Evolutionary conservation across 2,797 vertebrate species (phyloP).

Genomic region (Manis crassicaudata): DNA sequence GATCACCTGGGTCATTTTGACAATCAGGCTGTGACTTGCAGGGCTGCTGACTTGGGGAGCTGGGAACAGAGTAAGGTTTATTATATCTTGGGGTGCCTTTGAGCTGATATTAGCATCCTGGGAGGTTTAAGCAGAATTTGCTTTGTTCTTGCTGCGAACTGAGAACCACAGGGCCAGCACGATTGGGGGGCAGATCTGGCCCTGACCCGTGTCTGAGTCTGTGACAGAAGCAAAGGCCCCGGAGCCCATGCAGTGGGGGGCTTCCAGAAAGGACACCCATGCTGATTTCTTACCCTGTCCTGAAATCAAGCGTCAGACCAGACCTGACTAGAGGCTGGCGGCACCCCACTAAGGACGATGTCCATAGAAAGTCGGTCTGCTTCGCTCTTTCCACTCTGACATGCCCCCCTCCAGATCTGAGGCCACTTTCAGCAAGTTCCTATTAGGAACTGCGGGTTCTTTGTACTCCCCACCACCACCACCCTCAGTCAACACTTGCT

Average conservation of each 20-base stretch:
- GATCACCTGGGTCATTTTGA: background rate
- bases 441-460: constrained; percentile 29
- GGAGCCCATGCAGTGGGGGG: background rate
- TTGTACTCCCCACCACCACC: background rate
- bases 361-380: background rate
- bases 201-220: background rate
- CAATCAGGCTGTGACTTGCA: background rate
- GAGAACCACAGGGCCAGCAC: background rate
- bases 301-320: constrained; percentile 54
- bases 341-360: background rate
- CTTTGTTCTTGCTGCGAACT: background rate
- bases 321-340: constrained; percentile 61
- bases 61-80: background rate
- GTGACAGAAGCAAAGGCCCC: background rate
- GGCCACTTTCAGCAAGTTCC: constrained; percentile 57
- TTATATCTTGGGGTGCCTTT: background rate
- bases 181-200: background rate
- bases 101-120: background rate
- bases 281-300: constrained; percentile 57
- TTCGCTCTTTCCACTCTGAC: background rate
- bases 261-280: constrained; percentile 48
- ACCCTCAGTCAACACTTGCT: constrained; percentile 50
- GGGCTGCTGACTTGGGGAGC: background rate
- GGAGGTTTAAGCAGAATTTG: background rate
- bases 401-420: background rate